Evolutionary conservation across 1,140 invertebrate genomes (phyloP), one percentile per base, ranked within the genome.

Genomic region (Maniola jurtina): DNA sequence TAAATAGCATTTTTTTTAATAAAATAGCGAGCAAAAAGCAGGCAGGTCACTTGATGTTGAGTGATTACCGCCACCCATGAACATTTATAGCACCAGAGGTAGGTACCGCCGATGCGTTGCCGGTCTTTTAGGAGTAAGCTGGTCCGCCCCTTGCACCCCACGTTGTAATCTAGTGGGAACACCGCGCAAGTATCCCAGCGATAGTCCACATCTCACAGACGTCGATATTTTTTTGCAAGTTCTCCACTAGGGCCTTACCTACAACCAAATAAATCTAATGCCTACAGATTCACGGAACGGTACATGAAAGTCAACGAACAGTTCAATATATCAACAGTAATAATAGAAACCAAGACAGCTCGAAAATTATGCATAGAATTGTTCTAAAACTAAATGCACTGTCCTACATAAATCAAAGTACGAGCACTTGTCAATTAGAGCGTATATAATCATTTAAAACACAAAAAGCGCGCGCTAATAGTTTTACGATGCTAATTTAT

Each of bases 401-500:
- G 42, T 63, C 42, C 59, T 38, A 50, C 55, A 64, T 60, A 61
- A 45, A 67, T 63, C 48, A 64, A 25, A 58, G 54, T 42, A 42
- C 40, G 38, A 36, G n/a, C 66, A 58, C 61, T 57, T 63, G 61
- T 59, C 62, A 72, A 72, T 72, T 72, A 70, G 66, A 57, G 33
- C 60, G 60, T 59, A 66, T 60, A 69, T 69, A 61, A 69, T 66
- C 59, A 70, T 68, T 68, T 48, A 48, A 62, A 48, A 61, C 58
- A 58, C 70, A 72, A 68, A 68, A 72, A 77, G 65, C 64, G 69
- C 71, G 61, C 64, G 64, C 73, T 82, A 83, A 81, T 80, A 81
- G 77, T 75, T 80, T 80, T 77, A 81, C 65, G 75, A 77, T 72
- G 66, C 73, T 75, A 72, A 79, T 81, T 78, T 72, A 74, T 71